Conservation (phyloP, 35 echinoderm and acorn worm species). For the Lytechinus pictus region DNA sequence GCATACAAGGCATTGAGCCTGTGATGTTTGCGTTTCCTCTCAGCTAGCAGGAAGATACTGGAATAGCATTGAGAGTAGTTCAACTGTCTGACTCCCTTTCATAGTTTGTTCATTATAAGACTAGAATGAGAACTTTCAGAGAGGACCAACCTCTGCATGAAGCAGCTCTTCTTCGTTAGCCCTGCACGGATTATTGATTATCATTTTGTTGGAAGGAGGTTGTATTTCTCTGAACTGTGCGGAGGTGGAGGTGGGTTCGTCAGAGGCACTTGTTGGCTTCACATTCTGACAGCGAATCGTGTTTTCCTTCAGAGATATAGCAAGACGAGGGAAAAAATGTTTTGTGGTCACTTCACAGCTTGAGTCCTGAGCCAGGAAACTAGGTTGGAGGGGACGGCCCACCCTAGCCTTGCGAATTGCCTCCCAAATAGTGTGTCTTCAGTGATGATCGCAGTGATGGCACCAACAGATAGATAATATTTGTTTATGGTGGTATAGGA, state of each 20-base stretch:
- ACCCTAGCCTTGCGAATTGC: not conserved
- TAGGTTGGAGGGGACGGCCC: not conserved
- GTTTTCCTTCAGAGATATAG: not conserved
- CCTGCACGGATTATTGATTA: not conserved
- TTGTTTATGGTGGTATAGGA: not conserved
- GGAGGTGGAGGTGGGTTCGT: not conserved
- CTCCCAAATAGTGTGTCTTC: not conserved
- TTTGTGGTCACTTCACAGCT: conserved; percentile 10
- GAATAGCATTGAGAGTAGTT: not conserved
- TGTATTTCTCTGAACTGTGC: not conserved
- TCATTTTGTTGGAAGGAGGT: not conserved
- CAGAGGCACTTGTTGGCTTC: not conserved
- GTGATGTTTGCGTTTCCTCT: conserved; percentile 1
- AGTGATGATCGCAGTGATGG: not conserved
- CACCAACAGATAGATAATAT: not conserved
- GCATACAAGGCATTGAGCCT: not conserved
- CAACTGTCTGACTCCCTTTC: not conserved
- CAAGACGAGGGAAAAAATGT: not conserved
- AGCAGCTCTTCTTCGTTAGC: not conserved
- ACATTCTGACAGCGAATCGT: not conserved
- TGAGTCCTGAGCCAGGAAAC: not conserved
- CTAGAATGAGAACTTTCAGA: not conserved
- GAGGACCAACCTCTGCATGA: not conserved
- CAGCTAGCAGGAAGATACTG: not conserved
- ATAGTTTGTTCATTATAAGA: not conserved